A percentile compares a stretch with the other conserved stretches of the same genome.
Evolutionary conservation across 2,888 invertebrate species (phyloP).

Genomic region (Dione vanillae): DNA sequence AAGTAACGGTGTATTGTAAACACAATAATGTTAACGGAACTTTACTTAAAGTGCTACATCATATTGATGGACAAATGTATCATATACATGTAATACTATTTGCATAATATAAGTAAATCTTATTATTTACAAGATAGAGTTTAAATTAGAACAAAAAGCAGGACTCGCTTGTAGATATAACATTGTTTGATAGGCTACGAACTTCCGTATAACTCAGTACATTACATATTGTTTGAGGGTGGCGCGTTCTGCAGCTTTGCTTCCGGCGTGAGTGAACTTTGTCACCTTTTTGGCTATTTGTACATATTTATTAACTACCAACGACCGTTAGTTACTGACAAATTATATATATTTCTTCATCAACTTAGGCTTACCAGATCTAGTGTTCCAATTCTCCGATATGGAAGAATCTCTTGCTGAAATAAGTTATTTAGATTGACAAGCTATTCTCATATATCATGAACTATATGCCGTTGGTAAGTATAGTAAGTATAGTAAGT

Average conservation of each 20-base stretch:
- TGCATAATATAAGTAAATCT: slow-evolving; percentile 6
- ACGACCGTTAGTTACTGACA: slow-evolving; percentile 57
- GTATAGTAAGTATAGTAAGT: too few species aligned
- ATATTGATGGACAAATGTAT: slow-evolving; percentile 55
- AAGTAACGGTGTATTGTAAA: slow-evolving; percentile 28
- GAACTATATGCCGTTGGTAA: too few species aligned
- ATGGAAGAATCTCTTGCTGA: too few species aligned
- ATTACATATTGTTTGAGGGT: slow-evolving; percentile 50
- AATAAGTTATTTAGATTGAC: too few species aligned
- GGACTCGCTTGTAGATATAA: slow-evolving; percentile 15
- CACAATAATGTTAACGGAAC: slow-evolving; percentile 58
- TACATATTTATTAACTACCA: slow-evolving; percentile 57
- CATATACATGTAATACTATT: slow-evolving; percentile 17
- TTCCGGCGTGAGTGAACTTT: slow-evolving; percentile 74
- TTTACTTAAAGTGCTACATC: slow-evolving; percentile 64
- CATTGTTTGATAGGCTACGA: slow-evolving; percentile 37
- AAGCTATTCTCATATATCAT: too few species aligned
- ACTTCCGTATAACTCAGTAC: slow-evolving; percentile 47
- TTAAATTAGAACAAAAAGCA: slow-evolving; percentile 36
- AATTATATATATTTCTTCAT: too few species aligned
- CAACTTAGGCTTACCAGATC: too few species aligned
- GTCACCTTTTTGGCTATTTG: slow-evolving; percentile 65
- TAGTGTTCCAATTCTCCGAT: too few species aligned
- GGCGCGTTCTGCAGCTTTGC: slow-evolving; percentile 72
- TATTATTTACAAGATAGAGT: slow-evolving; percentile 38